Evolutionary conservation across 2,888 invertebrate species (phyloP).

Genomic region (Eupithecia vulgata): DNA sequence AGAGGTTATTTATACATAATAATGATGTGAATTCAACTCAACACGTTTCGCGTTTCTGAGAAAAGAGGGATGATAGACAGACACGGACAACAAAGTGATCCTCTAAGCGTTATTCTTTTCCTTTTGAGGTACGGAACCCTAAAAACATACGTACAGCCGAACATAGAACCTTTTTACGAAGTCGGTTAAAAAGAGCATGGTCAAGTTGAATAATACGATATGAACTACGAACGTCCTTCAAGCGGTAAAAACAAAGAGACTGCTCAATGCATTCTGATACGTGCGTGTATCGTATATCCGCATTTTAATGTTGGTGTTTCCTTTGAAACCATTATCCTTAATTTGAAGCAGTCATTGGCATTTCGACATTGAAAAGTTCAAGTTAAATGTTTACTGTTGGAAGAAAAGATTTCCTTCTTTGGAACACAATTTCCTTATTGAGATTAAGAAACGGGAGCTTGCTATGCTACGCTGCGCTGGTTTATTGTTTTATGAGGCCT

Average conservation of each 20-base stretch:
- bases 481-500: too few species aligned
- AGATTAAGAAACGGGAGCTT: background rate
- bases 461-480: background rate
- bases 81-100: too few species aligned
- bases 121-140: too few species aligned
- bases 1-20: too few species aligned
- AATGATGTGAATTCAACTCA: too few species aligned
- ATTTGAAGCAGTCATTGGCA: slow-evolving; percentile 18
- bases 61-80: too few species aligned
- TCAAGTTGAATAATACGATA: background rate
- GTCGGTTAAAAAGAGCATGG: background rate
- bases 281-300: slow-evolving; percentile 15
- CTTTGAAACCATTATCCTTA: slow-evolving; percentile 21
- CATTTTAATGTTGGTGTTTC: slow-evolving; percentile 18
- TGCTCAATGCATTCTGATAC: background rate
- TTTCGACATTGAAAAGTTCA: slow-evolving; percentile 18
- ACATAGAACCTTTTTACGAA: too few species aligned
- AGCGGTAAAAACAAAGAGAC: background rate
- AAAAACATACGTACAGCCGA: too few species aligned
- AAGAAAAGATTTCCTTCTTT: slow-evolving; percentile 13
- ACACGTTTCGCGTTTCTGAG: too few species aligned
- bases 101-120: too few species aligned
- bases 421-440: slow-evolving; percentile 15
- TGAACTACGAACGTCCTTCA: background rate
- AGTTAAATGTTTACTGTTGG: slow-evolving; percentile 5